phyloP scores from a whole-genome alignment of 2,797 vertebrate species.

The Remorina albescens region DNA sequence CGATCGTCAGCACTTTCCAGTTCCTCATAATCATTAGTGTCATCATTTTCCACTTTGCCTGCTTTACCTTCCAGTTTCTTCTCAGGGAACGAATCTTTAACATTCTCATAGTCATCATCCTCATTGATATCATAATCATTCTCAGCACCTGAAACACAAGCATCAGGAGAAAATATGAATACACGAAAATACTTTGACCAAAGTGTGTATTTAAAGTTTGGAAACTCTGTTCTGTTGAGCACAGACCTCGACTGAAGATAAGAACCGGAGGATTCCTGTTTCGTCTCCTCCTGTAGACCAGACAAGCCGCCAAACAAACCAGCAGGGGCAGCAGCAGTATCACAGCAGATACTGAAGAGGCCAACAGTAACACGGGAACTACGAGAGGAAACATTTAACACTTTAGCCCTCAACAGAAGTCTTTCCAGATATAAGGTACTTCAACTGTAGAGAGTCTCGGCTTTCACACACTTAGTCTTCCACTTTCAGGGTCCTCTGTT shows the following conservation, averaged over 20 bases:
- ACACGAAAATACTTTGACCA: neutral
- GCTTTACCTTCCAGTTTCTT: neutral
- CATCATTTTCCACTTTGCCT: neutral
- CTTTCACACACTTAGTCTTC: no score
- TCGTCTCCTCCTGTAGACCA: neutral
- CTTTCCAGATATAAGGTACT: neutral
- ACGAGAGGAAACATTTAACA: neutral
- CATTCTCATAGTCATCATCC: neutral
- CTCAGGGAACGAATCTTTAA: neutral
- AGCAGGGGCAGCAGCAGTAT: slow-evolving; percentile 19
- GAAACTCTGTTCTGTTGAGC: neutral
- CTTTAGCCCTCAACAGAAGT: neutral
- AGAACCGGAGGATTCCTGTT: neutral
- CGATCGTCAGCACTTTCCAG: neutral
- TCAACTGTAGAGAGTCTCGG: neutral
- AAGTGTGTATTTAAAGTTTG: neutral
- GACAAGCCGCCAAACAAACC: slow-evolving; percentile 3
- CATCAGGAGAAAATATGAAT: neutral
- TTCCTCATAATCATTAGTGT: neutral
- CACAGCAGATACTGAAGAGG: slow-evolving; percentile 1
- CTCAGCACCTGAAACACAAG: neutral
- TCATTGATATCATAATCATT: neutral
- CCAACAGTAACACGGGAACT: slow-evolving; percentile 14
- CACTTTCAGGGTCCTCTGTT: no score
- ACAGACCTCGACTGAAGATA: slow-evolving; percentile 22